These are phyloP conservation scores for Apostichopus japonicus DNA, from an alignment of 35 echinoderm and acorn worm genomes.

Conservation along the genomic window DNA sequence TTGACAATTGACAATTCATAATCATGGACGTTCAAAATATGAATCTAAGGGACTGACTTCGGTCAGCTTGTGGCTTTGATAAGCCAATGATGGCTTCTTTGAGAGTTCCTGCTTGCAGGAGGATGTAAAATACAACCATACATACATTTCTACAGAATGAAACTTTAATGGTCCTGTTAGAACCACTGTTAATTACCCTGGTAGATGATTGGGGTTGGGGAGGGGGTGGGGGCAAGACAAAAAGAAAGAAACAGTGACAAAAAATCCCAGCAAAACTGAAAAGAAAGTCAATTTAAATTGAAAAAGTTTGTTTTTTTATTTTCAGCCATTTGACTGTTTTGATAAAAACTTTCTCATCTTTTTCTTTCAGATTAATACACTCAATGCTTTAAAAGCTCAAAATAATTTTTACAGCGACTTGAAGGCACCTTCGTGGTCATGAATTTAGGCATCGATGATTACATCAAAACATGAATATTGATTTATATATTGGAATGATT, in stretches of 20 bases:
- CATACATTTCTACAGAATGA: no score
- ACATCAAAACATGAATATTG: not conserved
- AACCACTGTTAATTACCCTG: no score
- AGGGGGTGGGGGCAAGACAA: not conserved
- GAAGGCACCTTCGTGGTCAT: not conserved
- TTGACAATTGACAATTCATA: no score
- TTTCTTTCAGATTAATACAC: not conserved
- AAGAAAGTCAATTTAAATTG: not conserved
- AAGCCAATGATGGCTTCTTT: no score
- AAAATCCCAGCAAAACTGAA: not conserved
- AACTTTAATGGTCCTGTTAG: no score
- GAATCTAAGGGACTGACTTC: no score
- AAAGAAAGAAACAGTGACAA: not conserved
- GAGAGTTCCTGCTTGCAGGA: no score
- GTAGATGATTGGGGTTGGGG: no score
- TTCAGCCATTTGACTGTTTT: not conserved
- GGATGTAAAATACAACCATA: no score
- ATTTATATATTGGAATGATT: not conserved
- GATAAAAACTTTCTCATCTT: not conserved
- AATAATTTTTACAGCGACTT: not conserved
- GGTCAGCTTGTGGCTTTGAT: no score
- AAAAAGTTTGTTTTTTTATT: not conserved
- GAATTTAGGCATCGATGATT: not conserved
- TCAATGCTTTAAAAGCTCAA: not conserved
- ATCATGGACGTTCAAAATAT: no score